Percentiles rank a stretch among this genome's conserved stretches.
These are phyloP conservation scores for Habrosyne pyritoides DNA, from an alignment of 2,888 invertebrate species.

Conservation along the genomic window DNA sequence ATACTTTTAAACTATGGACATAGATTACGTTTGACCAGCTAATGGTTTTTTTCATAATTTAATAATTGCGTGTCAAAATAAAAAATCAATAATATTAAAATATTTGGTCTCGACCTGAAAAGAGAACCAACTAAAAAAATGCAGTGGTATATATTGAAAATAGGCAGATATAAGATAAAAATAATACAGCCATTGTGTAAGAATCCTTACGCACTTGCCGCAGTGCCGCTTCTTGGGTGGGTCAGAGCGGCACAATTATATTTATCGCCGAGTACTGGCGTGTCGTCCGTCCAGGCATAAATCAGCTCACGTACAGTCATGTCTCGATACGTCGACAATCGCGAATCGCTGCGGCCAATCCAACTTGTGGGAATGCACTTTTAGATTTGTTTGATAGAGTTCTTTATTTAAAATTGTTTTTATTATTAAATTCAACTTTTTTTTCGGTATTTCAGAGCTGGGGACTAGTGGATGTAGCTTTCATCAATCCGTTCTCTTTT, in stretches of 20 bases:
- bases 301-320: slow-evolving; percentile 57
- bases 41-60: too few relatives aligned
- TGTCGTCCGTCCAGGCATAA: slow-evolving; percentile 66
- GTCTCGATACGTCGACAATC: slow-evolving; percentile 47
- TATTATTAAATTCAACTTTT: too few relatives aligned
- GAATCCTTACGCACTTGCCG: slow-evolving; percentile 58
- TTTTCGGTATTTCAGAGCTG: too few relatives aligned
- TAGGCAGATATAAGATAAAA: slow-evolving; percentile 4
- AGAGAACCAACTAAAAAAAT: neutral
- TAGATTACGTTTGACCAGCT: too few relatives aligned
- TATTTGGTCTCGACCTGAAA: neutral
- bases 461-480: too few relatives aligned
- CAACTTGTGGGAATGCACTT: slow-evolving; percentile 23
- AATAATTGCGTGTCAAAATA: too few relatives aligned
- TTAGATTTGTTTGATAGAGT: neutral
- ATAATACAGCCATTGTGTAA: slow-evolving; percentile 35
- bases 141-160: slow-evolving; percentile 11
- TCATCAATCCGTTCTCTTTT: too few relatives aligned
- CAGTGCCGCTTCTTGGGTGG: slow-evolving; percentile 59
- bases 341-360: slow-evolving; percentile 32
- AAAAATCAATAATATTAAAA: too few relatives aligned
- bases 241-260: slow-evolving; percentile 66
- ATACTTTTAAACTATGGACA: too few relatives aligned
- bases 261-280: slow-evolving; percentile 63
- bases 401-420: neutral